A percentile compares a stretch with the other conserved stretches of the same genome.
Conservation (phyloP, 2,797 vertebrate species). For the Mareca penelope region DNA sequence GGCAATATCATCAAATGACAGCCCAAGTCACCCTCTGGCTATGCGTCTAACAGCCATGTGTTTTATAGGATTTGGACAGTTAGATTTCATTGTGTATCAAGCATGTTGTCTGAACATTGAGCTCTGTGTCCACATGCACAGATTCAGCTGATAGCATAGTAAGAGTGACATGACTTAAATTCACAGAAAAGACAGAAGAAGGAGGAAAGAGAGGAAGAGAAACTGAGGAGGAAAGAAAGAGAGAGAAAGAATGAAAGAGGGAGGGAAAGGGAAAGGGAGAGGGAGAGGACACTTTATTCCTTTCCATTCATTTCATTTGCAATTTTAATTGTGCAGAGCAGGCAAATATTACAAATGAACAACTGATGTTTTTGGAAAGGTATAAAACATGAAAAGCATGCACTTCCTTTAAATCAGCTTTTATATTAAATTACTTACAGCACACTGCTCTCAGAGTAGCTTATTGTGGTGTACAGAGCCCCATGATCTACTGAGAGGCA, state of each 20-base stretch:
- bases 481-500: conserved; percentile 16
- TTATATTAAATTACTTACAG: conserved; percentile 26
- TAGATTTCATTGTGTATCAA: background rate
- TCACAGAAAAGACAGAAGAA: background rate
- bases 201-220: background rate
- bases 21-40: background rate
- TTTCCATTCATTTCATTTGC: background rate
- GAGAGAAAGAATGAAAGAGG: background rate
- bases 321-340: background rate
- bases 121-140: background rate
- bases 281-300: background rate
- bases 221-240: no score
- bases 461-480: background rate
- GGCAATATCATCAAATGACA: background rate
- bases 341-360: conserved; percentile 1
- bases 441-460: conserved; percentile 15
- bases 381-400: conserved; percentile 13
- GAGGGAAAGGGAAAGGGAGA: no score
- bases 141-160: background rate
- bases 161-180: background rate
- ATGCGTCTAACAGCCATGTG: rapidly evolving
- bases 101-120: background rate
- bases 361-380: background rate
- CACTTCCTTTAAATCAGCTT: conserved; percentile 3
- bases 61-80: background rate